These are phyloP conservation scores for Liparis tanakae DNA, from an alignment of 2,797 vertebrate species.

Conservation along the genomic window DNA sequence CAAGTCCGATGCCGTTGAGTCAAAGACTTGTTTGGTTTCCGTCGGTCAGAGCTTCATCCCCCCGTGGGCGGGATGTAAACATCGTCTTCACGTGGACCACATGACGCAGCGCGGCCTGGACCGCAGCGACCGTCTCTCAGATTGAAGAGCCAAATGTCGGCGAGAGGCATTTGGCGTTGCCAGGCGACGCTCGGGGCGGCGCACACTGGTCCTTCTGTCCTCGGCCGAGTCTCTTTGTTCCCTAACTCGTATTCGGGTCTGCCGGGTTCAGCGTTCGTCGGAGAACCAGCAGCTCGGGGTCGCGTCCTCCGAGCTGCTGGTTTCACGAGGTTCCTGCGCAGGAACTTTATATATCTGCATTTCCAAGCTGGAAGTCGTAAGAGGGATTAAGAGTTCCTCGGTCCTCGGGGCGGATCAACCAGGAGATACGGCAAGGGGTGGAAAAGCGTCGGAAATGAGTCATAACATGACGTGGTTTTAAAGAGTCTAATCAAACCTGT, in stretches of 20 bases:
- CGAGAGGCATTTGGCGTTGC: neutral
- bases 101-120: neutral
- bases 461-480: neutral
- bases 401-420: neutral
- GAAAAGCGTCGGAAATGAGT: neutral
- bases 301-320: neutral
- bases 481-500: neutral
- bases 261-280: too few species aligned
- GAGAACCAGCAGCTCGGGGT: too few species aligned
- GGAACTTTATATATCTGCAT: neutral
- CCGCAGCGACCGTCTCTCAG: neutral
- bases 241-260: neutral
- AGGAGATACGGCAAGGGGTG: neutral
- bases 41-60: too few species aligned
- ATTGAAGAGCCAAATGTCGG: neutral
- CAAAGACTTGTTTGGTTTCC: too few species aligned
- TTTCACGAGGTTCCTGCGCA: slow-evolving; percentile 5
- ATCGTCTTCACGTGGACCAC: neutral
- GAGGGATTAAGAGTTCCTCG: neutral
- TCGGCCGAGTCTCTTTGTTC: neutral
- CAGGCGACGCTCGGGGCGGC: neutral
- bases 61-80: too few species aligned
- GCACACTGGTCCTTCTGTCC: neutral
- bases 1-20: neutral
- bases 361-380: neutral